These are phyloP conservation scores for Bellardia pandia DNA, from an alignment of 2,888 invertebrate species.

Conservation along the genomic window DNA sequence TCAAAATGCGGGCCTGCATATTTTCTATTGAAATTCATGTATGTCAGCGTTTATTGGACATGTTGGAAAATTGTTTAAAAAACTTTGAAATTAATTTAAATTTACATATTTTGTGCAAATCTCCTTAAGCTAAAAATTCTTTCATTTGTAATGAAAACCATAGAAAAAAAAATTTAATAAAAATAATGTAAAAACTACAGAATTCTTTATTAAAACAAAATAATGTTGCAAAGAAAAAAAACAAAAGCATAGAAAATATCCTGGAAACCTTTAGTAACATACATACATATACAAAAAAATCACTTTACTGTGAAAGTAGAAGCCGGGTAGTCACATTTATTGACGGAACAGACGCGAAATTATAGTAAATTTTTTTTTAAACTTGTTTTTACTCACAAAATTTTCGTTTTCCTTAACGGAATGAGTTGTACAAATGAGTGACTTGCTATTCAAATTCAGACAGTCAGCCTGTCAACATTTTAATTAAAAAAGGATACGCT, in stretches of 20 bases:
- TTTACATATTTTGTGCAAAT: neutral
- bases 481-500: constrained; percentile 84
- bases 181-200: constrained; percentile 22
- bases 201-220: constrained; percentile 53
- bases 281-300: constrained; percentile 60
- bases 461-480: constrained; percentile 84
- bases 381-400: constrained; percentile 22
- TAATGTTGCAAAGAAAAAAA: constrained; percentile 30
- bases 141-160: constrained; percentile 28
- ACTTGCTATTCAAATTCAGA: constrained; percentile 72
- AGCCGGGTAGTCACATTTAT: constrained; percentile 72
- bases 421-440: constrained; percentile 60
- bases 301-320: constrained; percentile 54
- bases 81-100: constrained; percentile 36
- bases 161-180: constrained; percentile 19
- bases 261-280: neutral
- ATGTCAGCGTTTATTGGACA: too few species aligned
- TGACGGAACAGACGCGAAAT: constrained; percentile 71
- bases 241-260: constrained; percentile 6
- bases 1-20: too few species aligned
- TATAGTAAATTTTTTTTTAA: constrained; percentile 5
- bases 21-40: too few species aligned
- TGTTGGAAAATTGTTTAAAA: too few species aligned
- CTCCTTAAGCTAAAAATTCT: constrained; percentile 17
- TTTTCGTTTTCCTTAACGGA: neutral